Base-by-base conservation (phyloP, 1,140 invertebrate genomes). In the Dendrolimus punctatus region DNA sequence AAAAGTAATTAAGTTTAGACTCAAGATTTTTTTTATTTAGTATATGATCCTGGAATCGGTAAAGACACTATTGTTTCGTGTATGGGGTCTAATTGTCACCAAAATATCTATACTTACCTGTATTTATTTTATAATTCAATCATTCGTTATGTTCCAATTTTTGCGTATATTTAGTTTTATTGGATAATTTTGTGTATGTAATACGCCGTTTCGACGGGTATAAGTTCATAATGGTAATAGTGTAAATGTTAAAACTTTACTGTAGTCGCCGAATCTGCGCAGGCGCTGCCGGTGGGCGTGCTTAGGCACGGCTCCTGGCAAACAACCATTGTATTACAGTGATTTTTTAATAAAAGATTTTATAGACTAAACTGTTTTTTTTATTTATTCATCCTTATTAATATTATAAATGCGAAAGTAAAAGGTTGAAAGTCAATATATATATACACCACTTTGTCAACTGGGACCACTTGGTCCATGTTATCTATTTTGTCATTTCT, bases 321-420 rank as follows among this genome's bases (percentile, higher is more conserved):
- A 67, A 60, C 65, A 61, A 62, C 70, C 70, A 76, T 66, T 68
- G 64, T 71, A 76, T 75, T 68, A 76, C 82, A 84, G 79, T 85
- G 79, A 76, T 85, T 84, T 80, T 81, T 75, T 79, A 73, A 69
- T 67, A 82, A 85, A 84, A 76, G 71, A 79, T 76, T 83, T 85
- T 85, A 82, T 81, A 82, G 77, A 80, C 74, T 71, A 70, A 65
- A 43, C 46, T 50, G 23, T 59, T 62, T 53, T 59, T 77, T 76
- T 76, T 65, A 69, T 79, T 79, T 67, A 3, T 57, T 57, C 38
- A 49, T 40, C 40, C 46, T 48, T 41, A n/a, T n/a, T n/a, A n/a
- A n/a, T n/a, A n/a, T n/a, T n/a, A n/a, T n/a, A n/a, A n/a, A n/a
- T n/a, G n/a, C n/a, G n/a, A n/a, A n/a, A n/a, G n/a, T n/a, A n/a